Conservation (phyloP, 1,140 invertebrate species). For the Drosophila truncata region DNA sequence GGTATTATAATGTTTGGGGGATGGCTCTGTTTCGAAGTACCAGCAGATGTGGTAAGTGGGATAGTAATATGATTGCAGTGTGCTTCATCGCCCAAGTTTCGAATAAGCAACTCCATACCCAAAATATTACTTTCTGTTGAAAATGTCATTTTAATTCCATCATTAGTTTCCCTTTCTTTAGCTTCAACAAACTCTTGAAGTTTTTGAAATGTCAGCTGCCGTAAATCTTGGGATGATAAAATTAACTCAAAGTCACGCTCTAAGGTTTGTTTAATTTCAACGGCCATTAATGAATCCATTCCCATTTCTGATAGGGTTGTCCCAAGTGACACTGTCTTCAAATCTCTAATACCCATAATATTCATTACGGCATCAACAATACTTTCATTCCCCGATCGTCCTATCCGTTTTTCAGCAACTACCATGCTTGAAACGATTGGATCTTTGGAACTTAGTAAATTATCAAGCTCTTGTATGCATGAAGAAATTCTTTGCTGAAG, state of each 20-base stretch:
- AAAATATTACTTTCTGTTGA: conserved; percentile 70
- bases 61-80: conserved; percentile 62
- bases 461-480: conserved; percentile 90
- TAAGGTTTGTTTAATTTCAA: conserved; percentile 94
- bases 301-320: conserved; percentile 93
- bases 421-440: conserved; percentile 92
- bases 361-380: conserved; percentile 89
- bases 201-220: conserved; percentile 87
- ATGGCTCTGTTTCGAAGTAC: conserved; percentile 77
- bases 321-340: conserved; percentile 89
- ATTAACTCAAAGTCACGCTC: conserved; percentile 93
- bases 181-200: conserved; percentile 88
- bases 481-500: conserved; percentile 93
- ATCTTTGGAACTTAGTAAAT: conserved; percentile 89
- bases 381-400: conserved; percentile 87
- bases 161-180: conserved; percentile 85
- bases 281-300: conserved; percentile 95
- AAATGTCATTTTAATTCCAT: conserved; percentile 81
- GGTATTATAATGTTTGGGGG: conserved; percentile 90
- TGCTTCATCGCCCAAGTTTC: conserved; percentile 87
- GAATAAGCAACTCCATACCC: conserved; percentile 86
- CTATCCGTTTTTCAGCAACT: conserved; percentile 89
- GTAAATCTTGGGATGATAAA: conserved; percentile 92
- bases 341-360: conserved; percentile 87
- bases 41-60: conserved; percentile 76